Base-by-base conservation (phyloP, 1,140 invertebrate species). In the Parasteatoda tepidariorum region DNA sequence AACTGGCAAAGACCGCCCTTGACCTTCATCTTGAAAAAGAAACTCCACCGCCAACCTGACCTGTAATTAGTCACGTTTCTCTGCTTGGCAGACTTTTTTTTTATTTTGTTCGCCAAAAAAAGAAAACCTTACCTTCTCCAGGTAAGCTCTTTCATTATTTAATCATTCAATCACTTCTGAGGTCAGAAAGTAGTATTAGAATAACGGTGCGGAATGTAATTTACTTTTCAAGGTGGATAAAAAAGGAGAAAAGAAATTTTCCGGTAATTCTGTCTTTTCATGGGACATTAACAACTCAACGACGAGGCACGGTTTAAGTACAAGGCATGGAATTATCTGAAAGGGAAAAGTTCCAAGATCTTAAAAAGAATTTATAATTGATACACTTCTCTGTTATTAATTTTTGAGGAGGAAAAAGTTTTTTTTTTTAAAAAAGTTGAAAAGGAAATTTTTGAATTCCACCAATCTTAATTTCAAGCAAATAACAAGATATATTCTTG, bases 1-100 rank as follows among this genome's bases (percentile, higher is more conserved):
- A 55, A 71, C 30, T 22, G 28, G 48, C 30, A 71, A 71, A 55
- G 57, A 71, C 41, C 41, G 68, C 68, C 41, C 68, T 71, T 71
- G 68, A 71, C 68, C 68, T 71, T 71, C 68, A 71, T 71, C 41
- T 71, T 7, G 26, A 9, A 57, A 18, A 18, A n/a, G n/a, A n/a
- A n/a, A n/a, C n/a, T 33, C 31, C n/a, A n/a, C 57, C 57, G n/a
- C 68, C 48, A 55, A 26, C 68, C 48, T 71, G 68, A 71, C 68
- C 54, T 57, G 54, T 26, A 24, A 71, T 57, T 24, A 57, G 68
- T 71, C 48, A 57, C 68, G 68, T 71, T 59, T 57, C 41, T 30
- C 34, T 70, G 4, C 26, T 59, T 59, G 38, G 38, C 38, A 18
- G 18, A 18, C 9, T 48, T 48, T 48, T 48, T 48, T 48, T 41